Evolutionary conservation across 2,797 vertebrate species (phyloP), one percentile per base, ranked within the genome.

Genomic region (Sebastes aleutianus): DNA sequence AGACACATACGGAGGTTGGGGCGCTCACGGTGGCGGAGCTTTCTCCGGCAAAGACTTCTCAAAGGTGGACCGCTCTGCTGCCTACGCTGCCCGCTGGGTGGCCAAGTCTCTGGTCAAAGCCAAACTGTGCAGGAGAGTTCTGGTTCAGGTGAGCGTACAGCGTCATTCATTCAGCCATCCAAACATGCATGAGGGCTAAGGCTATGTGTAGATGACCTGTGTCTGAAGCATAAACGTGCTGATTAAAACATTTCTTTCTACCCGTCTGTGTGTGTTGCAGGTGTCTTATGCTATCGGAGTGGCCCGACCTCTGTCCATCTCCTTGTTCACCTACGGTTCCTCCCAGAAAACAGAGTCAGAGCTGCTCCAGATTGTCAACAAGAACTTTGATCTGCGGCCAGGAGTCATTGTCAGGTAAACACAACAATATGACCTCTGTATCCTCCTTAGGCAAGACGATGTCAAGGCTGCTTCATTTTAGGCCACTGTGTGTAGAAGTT

Each of bases 11-110:
- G 98, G 98, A 1, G 98, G 98, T 72, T 99, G 98, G 98, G 98
- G 98, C 1, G 98, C 98, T 54, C 98, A 99, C 0, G 98, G 98
- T 2, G 98, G 98, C 0, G 98, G 98, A 1, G 98, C 98, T 29
- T 99, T 99, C 94, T 99, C 98, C 0, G 98, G 98, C 16, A 99
- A 99, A 84, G 98, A 99, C 92, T 99, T 97, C 86, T 99, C 98
- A 0, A 99, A 99, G 86, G 98, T 99, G 76, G 98, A 99, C 83
- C 96, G 98, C n/a, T 99, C 98, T 0, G 98, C 98, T 4, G 98
- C 98, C 0, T 99, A 99, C 0, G 98, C 98, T 0, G 97, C 98
- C 11, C 97, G 98, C 74, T 99, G 98, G 98, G 98, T 99, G 83
- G 98, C 98, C 76, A 99, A 98, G 79, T 99, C 98, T 76, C 94